Evolutionary conservation across 2,797 vertebrate species (phyloP).

Genomic region (Toxotes lorentzi): DNA sequence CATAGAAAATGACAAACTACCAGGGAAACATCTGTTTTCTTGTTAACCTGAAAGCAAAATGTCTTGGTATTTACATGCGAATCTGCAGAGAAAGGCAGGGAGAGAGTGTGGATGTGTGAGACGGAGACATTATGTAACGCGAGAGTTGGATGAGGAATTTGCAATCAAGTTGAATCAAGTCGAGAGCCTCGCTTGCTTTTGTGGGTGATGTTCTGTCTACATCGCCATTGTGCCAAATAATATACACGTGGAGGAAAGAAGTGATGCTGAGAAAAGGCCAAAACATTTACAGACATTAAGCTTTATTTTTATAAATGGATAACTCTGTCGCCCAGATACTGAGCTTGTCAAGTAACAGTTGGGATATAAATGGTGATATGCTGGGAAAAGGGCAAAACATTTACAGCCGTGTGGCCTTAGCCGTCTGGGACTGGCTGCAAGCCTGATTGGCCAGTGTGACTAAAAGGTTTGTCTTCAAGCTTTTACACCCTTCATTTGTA

Average conservation of each 20-base stretch:
- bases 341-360: constrained; percentile 23
- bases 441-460: constrained; percentile 6
- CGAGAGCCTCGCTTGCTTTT: constrained; percentile 2
- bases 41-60: constrained; percentile 24
- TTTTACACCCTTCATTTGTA: constrained; percentile 32
- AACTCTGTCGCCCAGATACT: background rate
- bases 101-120: background rate
- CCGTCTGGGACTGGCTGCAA: constrained; percentile 26
- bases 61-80: constrained; percentile 2
- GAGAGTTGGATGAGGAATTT: constrained; percentile 18
- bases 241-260: constrained; percentile 10
- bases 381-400: constrained; percentile 58
- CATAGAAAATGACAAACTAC: constrained; percentile 29
- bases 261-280: constrained; percentile 46
- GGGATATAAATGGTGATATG: constrained; percentile 34
- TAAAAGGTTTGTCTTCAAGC: constrained; percentile 25
- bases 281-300: constrained; percentile 35
- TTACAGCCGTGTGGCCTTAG: constrained; percentile 42
- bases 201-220: constrained; percentile 20
- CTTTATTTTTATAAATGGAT: constrained; percentile 14
- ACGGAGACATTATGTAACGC: constrained; percentile 11
- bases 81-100: background rate
- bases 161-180: constrained; percentile 25
- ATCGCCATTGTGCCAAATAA: constrained; percentile 21
- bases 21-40: constrained; percentile 37